phyloP scores from a whole-genome alignment of 2,797 vertebrate genomes.

The Mus caroli region DNA sequence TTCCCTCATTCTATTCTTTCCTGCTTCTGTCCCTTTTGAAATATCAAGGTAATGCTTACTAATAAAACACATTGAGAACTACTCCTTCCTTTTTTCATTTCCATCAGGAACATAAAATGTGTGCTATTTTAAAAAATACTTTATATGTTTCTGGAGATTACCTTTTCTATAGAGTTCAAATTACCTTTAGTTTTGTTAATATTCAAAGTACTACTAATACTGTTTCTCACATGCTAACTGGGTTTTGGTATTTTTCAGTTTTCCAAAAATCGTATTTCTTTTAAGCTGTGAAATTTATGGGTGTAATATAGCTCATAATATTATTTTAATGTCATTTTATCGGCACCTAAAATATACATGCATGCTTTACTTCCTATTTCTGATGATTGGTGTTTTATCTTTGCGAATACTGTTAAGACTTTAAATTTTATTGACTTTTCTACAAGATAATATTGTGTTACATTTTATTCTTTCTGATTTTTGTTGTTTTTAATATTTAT shows the following conservation, averaged over 20 bases:
- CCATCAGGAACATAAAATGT: background rate
- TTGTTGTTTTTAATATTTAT: background rate
- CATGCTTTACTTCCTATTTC: background rate
- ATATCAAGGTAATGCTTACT: background rate
- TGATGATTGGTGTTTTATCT: constrained; percentile 3
- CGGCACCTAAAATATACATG: background rate
- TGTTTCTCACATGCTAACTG: background rate
- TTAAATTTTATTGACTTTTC: background rate
- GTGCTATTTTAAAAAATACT: background rate
- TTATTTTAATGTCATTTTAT: background rate
- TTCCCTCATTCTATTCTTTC: background rate
- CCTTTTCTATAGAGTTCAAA: constrained; percentile 19
- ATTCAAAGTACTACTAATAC: background rate
- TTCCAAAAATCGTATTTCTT: constrained; percentile 22
- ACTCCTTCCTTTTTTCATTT: background rate
- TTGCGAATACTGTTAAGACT: background rate
- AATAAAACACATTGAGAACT: constrained; percentile 7
- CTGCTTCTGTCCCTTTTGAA: background rate
- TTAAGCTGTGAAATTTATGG: constrained; percentile 9
- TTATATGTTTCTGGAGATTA: background rate
- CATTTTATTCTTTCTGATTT: background rate
- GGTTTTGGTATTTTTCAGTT: background rate
- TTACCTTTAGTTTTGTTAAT: constrained; percentile 10
- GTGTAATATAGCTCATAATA: background rate
- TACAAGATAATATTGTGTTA: background rate